Evolutionary conservation across 2,888 invertebrate species (phyloP).

Genomic region (Leptarthrus brevirostris): DNA sequence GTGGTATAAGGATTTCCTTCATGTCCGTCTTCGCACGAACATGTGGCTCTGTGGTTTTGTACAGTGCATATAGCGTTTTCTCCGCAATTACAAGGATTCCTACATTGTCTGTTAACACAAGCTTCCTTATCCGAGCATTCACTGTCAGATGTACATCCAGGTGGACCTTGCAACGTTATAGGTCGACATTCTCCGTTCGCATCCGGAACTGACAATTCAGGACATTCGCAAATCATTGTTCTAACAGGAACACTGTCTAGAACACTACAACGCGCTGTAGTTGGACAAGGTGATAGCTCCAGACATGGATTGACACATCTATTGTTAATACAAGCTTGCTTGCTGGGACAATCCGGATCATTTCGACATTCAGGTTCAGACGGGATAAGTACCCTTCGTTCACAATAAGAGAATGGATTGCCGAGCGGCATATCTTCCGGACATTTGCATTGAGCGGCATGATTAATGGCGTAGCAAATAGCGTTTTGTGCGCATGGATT

Average conservation of each 20-base stretch:
- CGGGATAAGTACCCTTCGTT: conserved; percentile 67
- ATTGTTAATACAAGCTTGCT: conserved; percentile 82
- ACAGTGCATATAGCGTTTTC: conserved; percentile 84
- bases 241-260: conserved; percentile 86
- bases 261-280: conserved; percentile 82
- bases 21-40: conserved; percentile 85
- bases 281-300: conserved; percentile 80
- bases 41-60: conserved; percentile 85
- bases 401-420: conserved; percentile 83
- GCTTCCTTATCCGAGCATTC: conserved; percentile 84
- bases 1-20: conserved; percentile 88
- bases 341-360: conserved; percentile 84
- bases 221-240: conserved; percentile 89
- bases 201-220: conserved; percentile 85
- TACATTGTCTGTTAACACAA: conserved; percentile 86
- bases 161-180: conserved; percentile 73
- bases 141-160: conserved; percentile 81
- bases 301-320: conserved; percentile 83
- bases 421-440: conserved; percentile 83
- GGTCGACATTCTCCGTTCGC: conserved; percentile 82
- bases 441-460: conserved; percentile 84
- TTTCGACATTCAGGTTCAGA: conserved; percentile 78
- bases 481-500: conserved; percentile 88
- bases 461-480: conserved; percentile 82
- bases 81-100: conserved; percentile 90